Conservation (phyloP, 2,888 invertebrate species). For the Yponomeuta plumbellus region DNA sequence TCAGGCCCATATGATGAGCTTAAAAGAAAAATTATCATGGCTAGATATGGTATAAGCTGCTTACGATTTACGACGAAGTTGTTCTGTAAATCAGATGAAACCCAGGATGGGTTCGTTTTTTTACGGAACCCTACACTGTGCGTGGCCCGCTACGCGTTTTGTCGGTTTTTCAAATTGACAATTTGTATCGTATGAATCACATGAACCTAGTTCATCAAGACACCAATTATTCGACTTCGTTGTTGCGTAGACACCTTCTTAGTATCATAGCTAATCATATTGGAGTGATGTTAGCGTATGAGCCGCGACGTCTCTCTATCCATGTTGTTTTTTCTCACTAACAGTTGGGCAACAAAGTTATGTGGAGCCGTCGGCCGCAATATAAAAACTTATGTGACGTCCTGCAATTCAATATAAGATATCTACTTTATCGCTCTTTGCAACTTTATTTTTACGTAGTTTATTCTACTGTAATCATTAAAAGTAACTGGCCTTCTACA, state of each 20-base stretch:
- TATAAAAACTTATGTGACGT: constrained; percentile 23
- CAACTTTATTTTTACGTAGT: constrained; percentile 6
- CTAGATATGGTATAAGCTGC: too few species aligned
- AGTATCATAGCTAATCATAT: neutral
- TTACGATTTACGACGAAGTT: too few species aligned
- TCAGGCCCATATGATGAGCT: too few species aligned
- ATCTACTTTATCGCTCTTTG: constrained; percentile 17
- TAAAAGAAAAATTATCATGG: too few species aligned
- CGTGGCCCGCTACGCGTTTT: too few species aligned
- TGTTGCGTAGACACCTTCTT: neutral
- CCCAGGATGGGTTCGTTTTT: too few species aligned
- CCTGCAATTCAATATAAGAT: constrained; percentile 22
- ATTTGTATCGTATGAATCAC: neutral
- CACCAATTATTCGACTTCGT: neutral
- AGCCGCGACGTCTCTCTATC: neutral
- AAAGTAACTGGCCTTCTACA: too few species aligned
- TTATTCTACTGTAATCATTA: neutral
- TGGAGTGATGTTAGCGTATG: neutral
- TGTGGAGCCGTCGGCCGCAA: constrained; percentile 22
- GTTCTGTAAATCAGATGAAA: too few species aligned
- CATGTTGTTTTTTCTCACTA: neutral
- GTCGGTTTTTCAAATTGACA: too few species aligned
- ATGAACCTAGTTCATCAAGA: neutral
- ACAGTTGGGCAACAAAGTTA: constrained; percentile 12
- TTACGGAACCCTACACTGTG: too few species aligned